phyloP scores from a whole-genome alignment of 2,888 invertebrate genomes.

The Lasioglossum oenotherae region DNA sequence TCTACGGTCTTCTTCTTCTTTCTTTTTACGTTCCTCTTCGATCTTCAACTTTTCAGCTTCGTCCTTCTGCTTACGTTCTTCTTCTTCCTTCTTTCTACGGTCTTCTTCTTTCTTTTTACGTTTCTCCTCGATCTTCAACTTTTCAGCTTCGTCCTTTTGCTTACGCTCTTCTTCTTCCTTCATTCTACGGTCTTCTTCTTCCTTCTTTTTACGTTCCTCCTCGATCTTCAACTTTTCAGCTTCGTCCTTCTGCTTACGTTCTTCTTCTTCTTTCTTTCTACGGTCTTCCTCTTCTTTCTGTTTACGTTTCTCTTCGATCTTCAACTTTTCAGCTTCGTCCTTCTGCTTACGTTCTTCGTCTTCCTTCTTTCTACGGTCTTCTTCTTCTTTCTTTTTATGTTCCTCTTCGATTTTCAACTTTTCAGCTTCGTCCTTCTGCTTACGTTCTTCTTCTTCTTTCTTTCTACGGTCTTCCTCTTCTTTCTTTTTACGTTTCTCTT shows the following conservation, averaged over 20 bases:
- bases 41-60: no score
- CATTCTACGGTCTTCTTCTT: slow-evolving; percentile 50
- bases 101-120: slow-evolving; percentile 30
- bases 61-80: no score
- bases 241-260: slow-evolving; percentile 61
- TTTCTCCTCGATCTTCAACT: slow-evolving; percentile 53
- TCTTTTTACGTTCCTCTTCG: no score
- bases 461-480: slow-evolving; percentile 62
- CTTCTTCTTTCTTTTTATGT: slow-evolving; percentile 55
- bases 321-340: slow-evolving; percentile 57
- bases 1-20: no score
- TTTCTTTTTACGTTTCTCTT: slow-evolving; percentile 60
- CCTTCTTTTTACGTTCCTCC: slow-evolving; percentile 47
- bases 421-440: slow-evolving; percentile 59
- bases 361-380: slow-evolving; percentile 68
- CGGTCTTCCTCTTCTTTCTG: slow-evolving; percentile 57
- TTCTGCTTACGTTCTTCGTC: slow-evolving; percentile 61
- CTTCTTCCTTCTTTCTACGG: slow-evolving; percentile 43
- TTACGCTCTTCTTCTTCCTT: slow-evolving; percentile 56
- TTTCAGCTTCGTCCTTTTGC: slow-evolving; percentile 63
- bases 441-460: slow-evolving; percentile 65
- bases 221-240: slow-evolving; percentile 57
- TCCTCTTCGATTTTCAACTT: slow-evolving; percentile 57
- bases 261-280: slow-evolving; percentile 57
- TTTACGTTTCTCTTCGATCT: slow-evolving; percentile 50